Evolutionary conservation across 2,797 vertebrate species (phyloP).

Genomic region (Sebastes matsubarae): DNA sequence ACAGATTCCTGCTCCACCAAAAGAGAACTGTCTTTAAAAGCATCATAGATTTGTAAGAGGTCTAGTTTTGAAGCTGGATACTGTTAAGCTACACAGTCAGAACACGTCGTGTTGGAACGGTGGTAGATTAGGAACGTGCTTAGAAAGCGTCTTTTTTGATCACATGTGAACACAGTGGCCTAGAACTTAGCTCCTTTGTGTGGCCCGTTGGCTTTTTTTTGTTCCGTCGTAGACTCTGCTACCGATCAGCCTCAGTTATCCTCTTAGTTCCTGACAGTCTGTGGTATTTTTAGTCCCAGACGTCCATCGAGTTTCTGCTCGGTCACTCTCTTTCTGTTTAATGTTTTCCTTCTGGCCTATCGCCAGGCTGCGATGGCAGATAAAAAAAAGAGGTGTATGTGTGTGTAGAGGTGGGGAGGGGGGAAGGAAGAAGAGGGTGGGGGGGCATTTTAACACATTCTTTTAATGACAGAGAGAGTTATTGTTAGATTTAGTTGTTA

Average conservation of each 20-base stretch:
- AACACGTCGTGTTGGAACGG: conserved; percentile 61
- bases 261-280: conserved; percentile 56
- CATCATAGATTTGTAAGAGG: conserved; percentile 75
- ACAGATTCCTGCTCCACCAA: conserved; percentile 64
- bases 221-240: conserved; percentile 59
- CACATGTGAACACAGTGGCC: conserved; percentile 74
- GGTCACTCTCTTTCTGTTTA: conserved; percentile 69
- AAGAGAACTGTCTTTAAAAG: conserved; percentile 69
- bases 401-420: conserved; percentile 5
- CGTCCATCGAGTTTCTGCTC: conserved; percentile 58
- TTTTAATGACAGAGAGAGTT: conserved; percentile 61
- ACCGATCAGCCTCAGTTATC: conserved; percentile 63
- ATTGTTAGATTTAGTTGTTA: conserved; percentile 75
- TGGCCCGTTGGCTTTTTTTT: conserved; percentile 50
- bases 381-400: conserved; percentile 45
- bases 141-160: conserved; percentile 67
- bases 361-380: conserved; percentile 56
- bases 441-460: conserved; percentile 56
- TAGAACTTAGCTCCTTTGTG: conserved; percentile 78
- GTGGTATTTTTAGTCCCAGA: conserved; percentile 72
- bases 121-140: conserved; percentile 72
- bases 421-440: background rate
- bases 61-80: conserved; percentile 75
- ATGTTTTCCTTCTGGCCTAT: conserved; percentile 67
- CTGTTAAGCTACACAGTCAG: conserved; percentile 58